Conservation (phyloP, 2,113 vertebrate species). For the Salvelinus namaycush region DNA sequence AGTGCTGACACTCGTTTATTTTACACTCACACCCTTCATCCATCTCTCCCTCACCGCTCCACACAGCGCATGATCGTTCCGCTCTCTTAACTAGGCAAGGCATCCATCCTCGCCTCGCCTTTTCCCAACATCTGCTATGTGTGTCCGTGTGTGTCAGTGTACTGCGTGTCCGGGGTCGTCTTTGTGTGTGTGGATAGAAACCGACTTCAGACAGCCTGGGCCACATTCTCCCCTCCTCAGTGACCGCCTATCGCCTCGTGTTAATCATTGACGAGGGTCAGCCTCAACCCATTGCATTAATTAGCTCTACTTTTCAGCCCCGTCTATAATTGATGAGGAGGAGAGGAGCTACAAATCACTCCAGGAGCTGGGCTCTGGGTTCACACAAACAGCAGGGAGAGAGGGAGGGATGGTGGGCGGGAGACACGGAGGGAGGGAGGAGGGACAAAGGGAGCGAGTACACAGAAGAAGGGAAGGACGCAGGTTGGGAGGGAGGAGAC, state of each 20-base stretch:
- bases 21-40: conserved; percentile 8
- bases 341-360: conserved; percentile 12
- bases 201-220: neutral
- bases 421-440: no score
- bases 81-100: neutral
- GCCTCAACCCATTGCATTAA: conserved; percentile 27
- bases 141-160: no score
- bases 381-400: neutral
- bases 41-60: neutral
- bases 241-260: neutral
- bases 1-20: conserved; percentile 13
- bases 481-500: no score
- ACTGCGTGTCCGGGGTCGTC: no score
- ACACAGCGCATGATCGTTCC: neutral
- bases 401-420: neutral
- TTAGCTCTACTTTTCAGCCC: conserved; percentile 18
- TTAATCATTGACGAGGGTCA: conserved; percentile 30
- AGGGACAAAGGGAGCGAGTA: no score
- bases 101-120: neutral
- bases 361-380: neutral
- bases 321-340: conserved; percentile 27
- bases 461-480: no score
- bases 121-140: neutral
- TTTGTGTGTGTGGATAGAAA: neutral
- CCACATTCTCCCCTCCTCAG: neutral